A percentile compares a stretch with the other conserved stretches of the same genome.
These are phyloP conservation scores for Salarias fasciatus DNA, from an alignment of 2,797 vertebrate genomes.

Conservation along the genomic window DNA sequence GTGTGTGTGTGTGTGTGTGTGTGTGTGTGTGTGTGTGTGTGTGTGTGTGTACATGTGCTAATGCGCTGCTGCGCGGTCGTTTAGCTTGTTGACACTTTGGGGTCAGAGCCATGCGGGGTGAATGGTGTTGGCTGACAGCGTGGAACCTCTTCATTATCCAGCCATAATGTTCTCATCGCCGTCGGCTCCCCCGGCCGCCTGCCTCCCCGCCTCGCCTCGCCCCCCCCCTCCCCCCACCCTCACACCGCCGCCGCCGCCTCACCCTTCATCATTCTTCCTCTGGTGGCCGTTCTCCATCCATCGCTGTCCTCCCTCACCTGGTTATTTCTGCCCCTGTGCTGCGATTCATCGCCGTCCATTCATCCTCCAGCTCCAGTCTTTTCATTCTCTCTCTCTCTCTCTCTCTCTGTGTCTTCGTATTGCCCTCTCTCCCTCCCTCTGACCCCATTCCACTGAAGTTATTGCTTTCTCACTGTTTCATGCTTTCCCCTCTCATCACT, in stretches of 20 bases:
- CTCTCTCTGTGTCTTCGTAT: constrained; percentile 12
- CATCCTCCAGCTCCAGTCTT: constrained; percentile 48
- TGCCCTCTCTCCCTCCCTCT: constrained; percentile 35
- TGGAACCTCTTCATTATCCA: constrained; percentile 87
- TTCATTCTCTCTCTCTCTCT: constrained; percentile 6
- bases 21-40: constrained; percentile 17
- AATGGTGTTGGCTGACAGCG: constrained; percentile 85
- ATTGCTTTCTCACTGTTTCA: constrained; percentile 52
- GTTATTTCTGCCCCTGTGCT: constrained; percentile 26
- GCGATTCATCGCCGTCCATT: constrained; percentile 52
- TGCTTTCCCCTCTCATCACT: constrained; percentile 41
- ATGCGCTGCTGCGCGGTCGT: constrained; percentile 83
- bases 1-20: not conserved
- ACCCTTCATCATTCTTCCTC: constrained; percentile 46
- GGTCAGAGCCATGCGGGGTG: constrained; percentile 84
- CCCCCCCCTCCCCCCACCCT: constrained; percentile 13
- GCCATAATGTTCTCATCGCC: constrained; percentile 85
- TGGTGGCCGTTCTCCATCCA: constrained; percentile 30
- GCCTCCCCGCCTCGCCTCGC: not conserved
- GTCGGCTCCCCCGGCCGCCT: constrained; percentile 66
- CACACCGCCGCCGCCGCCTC: constrained; percentile 4
- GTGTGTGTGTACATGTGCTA: constrained; percentile 67
- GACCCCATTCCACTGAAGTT: constrained; percentile 63
- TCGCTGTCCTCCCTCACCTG: constrained; percentile 48
- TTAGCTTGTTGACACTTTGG: constrained; percentile 89